Evolutionary conservation across 1,140 invertebrate species (phyloP).

Genomic region (Drosophila nigromelanica): DNA sequence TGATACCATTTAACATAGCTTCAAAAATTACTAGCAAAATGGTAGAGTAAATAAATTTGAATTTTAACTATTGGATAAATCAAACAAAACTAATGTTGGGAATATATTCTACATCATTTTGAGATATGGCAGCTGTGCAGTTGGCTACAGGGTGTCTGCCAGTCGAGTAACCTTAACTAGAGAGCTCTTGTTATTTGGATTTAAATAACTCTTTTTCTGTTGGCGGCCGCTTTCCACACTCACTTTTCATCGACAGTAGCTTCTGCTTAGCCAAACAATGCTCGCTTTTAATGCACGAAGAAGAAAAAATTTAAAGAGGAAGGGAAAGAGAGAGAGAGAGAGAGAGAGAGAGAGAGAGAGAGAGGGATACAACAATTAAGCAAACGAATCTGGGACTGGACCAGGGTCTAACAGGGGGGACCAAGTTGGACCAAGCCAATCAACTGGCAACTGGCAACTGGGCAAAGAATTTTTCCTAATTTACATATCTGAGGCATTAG

Average conservation of each 20-base stretch:
- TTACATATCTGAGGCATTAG: slow-evolving; percentile 79
- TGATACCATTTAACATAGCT: too few species aligned
- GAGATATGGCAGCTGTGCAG: background rate
- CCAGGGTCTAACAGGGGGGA: too few species aligned
- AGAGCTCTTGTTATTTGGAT: background rate
- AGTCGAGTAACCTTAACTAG: too few species aligned
- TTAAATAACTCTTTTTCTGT: slow-evolving; percentile 2
- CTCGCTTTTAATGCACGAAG: slow-evolving; percentile 65
- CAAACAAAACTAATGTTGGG: too few species aligned
- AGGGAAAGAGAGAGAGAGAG: background rate
- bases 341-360: background rate
- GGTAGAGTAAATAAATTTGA: too few species aligned
- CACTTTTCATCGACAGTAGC: slow-evolving; percentile 68
- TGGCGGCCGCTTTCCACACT: slow-evolving; percentile 63
- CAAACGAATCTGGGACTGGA: slow-evolving; percentile 23
- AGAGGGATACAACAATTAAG: slow-evolving; percentile 61
- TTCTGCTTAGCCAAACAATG: slow-evolving; percentile 31
- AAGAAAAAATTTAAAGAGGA: slow-evolving; percentile 3
- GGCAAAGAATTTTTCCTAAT: slow-evolving; percentile 60
- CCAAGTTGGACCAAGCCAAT: slow-evolving; percentile 56
- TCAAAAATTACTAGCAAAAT: too few species aligned
- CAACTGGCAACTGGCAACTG: slow-evolving; percentile 47
- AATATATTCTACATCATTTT: background rate
- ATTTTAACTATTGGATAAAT: too few species aligned
- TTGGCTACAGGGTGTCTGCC: background rate